Evolutionary conservation across 2,888 invertebrate genomes (phyloP), one percentile per base, ranked within the genome.

Genomic region (Clostera curtula): DNA sequence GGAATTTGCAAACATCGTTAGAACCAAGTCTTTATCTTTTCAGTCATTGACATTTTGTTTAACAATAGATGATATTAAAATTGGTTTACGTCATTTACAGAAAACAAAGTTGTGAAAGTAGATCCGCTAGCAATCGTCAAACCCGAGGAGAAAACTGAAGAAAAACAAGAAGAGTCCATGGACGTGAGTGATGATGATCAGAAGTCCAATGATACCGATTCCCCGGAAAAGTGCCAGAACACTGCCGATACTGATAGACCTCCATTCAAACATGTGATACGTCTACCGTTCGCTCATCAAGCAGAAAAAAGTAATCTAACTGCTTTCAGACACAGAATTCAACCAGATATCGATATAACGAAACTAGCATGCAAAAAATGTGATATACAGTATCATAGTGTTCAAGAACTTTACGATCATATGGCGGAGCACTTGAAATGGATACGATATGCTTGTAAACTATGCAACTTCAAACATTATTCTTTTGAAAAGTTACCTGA

Each of bases 391-490:
- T 87, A 84, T 49, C 56, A 68, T 1, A 77, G 83, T 13, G 54
- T 84, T 8, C 71, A 77, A 25, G 85, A 87, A 40, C 56, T 91
- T 4, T 74, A 87, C 12, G 66, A 72, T 23, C 92, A 92, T 47
- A 87, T 89, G 69, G 88, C 90, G 0, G 50, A 50, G 3, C 92
- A 92, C 56, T 86, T 90, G 33, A 88, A 89, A 34, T 90, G 91
- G 89, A 86, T 89, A 49, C 86, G 92, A 13, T 94, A 89, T 57
- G 89, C 90, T 29, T 94, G 94, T 56, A 90, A 88, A 50, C 66
- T 90, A 9, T 94, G 94, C 64, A 85, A 88, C 25, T 93, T 87
- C 53, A 88, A 88, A 53, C 87, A 89, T 34, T 90, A 89, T 43
- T 73, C 86, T 7, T 89, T 88, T 43, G 86, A 86, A 24, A 89